phyloP scores from a whole-genome alignment of 2,113 vertebrate species.

The Notothenia coriiceps region DNA sequence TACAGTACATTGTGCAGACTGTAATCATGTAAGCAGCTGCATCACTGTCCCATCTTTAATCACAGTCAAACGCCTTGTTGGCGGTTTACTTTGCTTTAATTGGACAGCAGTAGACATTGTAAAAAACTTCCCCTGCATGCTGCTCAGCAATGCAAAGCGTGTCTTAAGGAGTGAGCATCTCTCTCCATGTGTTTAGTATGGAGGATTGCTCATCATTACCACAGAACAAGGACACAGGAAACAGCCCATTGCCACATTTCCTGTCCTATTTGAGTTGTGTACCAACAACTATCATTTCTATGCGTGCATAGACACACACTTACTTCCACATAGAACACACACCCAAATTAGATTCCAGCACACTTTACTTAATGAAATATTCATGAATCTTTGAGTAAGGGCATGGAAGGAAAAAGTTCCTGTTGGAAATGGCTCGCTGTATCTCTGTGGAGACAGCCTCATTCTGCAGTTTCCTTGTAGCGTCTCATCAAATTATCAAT shows the following conservation, averaged over 20 bases:
- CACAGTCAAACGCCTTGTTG: slow-evolving; percentile 17
- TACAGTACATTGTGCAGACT: background rate
- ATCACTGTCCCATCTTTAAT: slow-evolving; percentile 28
- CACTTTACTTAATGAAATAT: slow-evolving; percentile 74
- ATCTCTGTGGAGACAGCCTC: slow-evolving; percentile 49
- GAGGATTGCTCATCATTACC: slow-evolving; percentile 51
- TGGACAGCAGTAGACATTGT: slow-evolving; percentile 21
- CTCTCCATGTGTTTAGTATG: slow-evolving; percentile 35
- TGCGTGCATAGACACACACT: background rate
- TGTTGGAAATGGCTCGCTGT: slow-evolving; percentile 48
- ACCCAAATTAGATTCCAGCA: slow-evolving; percentile 69
- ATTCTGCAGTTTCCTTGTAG: slow-evolving; percentile 60
- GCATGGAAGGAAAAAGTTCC: slow-evolving; percentile 21
- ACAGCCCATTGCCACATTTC: slow-evolving; percentile 50
- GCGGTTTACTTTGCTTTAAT: slow-evolving; percentile 43
- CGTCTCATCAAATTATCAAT: slow-evolving; percentile 69
- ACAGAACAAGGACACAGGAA: slow-evolving; percentile 43
- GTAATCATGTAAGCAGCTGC: slow-evolving; percentile 32
- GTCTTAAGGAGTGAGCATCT: slow-evolving; percentile 16
- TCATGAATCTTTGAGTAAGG: slow-evolving; percentile 71
- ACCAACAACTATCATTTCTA: slow-evolving; percentile 42
- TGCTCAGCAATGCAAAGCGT: slow-evolving; percentile 29
- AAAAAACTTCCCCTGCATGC: slow-evolving; percentile 1
- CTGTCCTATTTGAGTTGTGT: slow-evolving; percentile 28
- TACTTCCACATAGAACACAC: slow-evolving; percentile 22